Evolutionary conservation across 1,140 invertebrate genomes (phyloP), one percentile per base, ranked within the genome.

Genomic region (Caenorhabditis brenneri): DNA sequence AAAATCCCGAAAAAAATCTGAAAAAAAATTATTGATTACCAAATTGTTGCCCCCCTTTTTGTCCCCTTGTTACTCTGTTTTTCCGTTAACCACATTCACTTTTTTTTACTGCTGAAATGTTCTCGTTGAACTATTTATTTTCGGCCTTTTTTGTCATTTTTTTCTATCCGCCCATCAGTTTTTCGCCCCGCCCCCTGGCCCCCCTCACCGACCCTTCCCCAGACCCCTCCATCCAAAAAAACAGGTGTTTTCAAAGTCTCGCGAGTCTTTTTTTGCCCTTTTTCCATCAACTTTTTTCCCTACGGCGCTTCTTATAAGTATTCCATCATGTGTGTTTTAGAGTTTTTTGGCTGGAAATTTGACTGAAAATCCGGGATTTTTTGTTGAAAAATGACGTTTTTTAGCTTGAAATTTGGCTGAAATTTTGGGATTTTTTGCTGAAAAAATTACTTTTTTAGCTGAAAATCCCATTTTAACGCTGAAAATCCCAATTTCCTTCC

Each of bases 41-140:
- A 10, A 10, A 74, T 82, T 82, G 81, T 82, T 82, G 27, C 51
- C 81, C n/a, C n/a, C n/a, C n/a, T n/a, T n/a, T n/a, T n/a, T n/a
- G n/a, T n/a, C n/a, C n/a, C 53, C 55, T 82, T 82, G 81, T 82
- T 82, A 82, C 24, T 55, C 55, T 48, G 29, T 69, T 82, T 60
- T 15, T n/a, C 42, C 42, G 49, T 55, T 55, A 81, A 58, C 65
- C 65, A 74, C 65, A 74, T 74, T 74, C 65, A 74, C 58, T 33
- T 65, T 65, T 33, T 36, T 22, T 46, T n/a, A 15, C n/a, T 33
- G 36, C 36, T 74, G 65, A 42, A 19, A 27, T 42, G 12, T 74
- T n/a, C 5, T 29, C 24, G 53, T 58, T 58, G 53, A 58, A 58
- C 36, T 74, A 42, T 42, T 42, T 74, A 42, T 42, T 74, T n/a